Percentiles rank a stretch among this genome's conserved stretches.
Evolutionary conservation across 2,888 invertebrate genomes (phyloP).

Genomic region (Sphaeridia pumilis): DNA sequence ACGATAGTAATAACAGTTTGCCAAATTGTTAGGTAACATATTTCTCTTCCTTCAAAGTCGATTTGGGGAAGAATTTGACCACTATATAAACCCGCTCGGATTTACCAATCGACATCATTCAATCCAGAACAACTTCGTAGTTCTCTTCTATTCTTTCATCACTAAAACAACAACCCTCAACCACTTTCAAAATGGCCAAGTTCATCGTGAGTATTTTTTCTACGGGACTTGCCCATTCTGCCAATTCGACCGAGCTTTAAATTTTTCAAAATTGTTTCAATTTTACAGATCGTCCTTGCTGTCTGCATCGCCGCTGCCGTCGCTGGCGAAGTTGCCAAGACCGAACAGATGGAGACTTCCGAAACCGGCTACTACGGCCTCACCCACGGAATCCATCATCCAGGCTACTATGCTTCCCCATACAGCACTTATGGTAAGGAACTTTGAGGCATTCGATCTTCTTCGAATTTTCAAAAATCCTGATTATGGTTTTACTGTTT

Average conservation of each 20-base stretch:
- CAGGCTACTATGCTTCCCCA: not conserved
- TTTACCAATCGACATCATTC: not conserved
- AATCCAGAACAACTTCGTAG: not conserved
- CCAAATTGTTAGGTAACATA: too few relatives aligned
- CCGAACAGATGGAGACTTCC: not conserved
- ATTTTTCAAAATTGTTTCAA: not conserved
- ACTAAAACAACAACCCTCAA: not conserved
- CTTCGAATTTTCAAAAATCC: too few relatives aligned
- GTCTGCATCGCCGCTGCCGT: slow-evolving; percentile 1
- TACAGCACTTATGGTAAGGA: not conserved
- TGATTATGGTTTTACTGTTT: too few relatives aligned
- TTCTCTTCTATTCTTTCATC: not conserved
- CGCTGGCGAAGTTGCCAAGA: not conserved
- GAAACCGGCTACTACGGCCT: not conserved
- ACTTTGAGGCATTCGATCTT: too few relatives aligned
- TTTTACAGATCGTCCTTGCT: not conserved
- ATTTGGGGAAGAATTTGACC: not conserved
- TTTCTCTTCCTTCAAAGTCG: too few relatives aligned
- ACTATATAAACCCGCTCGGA: not conserved
- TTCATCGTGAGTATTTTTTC: not conserved
- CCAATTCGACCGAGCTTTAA: not conserved
- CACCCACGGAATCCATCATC: not conserved
- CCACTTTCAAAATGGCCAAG: not conserved
- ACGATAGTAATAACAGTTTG: too few relatives aligned
- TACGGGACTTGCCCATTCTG: not conserved